Evolutionary conservation across 2,113 vertebrate species (phyloP).

Genomic region (Pycnonotus jocosus): DNA sequence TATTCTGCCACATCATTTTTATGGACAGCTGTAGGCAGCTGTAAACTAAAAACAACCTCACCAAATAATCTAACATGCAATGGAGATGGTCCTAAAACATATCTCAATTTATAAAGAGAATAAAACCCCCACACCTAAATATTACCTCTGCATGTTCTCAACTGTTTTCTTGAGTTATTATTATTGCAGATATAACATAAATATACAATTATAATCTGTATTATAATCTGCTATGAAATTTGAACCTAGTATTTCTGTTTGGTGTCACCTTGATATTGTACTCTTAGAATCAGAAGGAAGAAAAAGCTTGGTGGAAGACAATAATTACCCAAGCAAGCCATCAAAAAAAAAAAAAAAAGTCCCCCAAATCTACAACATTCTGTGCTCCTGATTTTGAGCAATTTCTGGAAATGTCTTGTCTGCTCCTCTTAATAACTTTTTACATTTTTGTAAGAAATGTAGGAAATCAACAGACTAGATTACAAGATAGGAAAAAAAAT

Average conservation of each 20-base stretch:
- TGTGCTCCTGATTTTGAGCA: not conserved
- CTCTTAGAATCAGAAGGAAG: not conserved
- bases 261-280: not conserved
- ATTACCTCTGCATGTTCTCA: not conserved
- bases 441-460: not conserved
- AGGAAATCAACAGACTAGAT: not conserved
- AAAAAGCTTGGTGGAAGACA: not conserved
- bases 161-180: not conserved
- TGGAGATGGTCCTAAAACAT: not conserved
- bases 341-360: not conserved
- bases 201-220: not conserved
- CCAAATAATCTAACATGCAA: not conserved
- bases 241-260: not conserved
- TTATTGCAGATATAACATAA: not conserved
- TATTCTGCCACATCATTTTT: not conserved
- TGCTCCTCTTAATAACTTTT: not conserved
- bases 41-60: not conserved
- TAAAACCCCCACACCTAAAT: not conserved
- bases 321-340: not conserved
- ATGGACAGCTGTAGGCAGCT: not conserved
- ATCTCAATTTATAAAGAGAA: not conserved
- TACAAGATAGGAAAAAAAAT: not conserved
- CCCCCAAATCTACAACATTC: fast-evolving
- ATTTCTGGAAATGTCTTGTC: not conserved
- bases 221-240: not conserved